A percentile compares a stretch with the other conserved stretches of the same genome.
Conservation (phyloP, 2,797 vertebrate genomes). For the Enteromius trimaculatus region DNA sequence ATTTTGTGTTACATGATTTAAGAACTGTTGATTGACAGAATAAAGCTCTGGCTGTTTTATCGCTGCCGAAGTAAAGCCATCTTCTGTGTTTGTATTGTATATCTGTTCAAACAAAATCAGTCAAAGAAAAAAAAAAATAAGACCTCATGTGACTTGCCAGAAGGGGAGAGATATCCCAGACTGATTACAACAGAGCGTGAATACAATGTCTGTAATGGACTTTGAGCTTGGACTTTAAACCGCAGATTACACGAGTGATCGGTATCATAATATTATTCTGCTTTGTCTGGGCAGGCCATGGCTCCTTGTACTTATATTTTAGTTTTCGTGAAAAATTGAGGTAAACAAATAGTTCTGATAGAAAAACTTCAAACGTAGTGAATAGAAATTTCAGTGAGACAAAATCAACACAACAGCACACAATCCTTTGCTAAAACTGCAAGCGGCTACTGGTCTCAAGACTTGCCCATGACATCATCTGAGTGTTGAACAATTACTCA, state of each 20-base stretch:
- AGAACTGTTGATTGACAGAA: constrained; percentile 25
- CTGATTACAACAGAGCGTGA: constrained; percentile 14
- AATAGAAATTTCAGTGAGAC: neutral
- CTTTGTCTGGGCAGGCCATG: neutral
- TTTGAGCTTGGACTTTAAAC: constrained; percentile 38
- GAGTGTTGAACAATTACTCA: constrained; percentile 30
- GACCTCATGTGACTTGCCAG: constrained; percentile 18
- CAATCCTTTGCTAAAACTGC: neutral
- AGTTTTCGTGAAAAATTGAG: neutral
- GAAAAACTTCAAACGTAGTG: neutral
- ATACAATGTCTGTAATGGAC: constrained; percentile 37
- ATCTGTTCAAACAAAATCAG: constrained; percentile 14
- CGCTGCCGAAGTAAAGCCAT: neutral
- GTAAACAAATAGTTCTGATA: neutral
- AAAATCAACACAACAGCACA: neutral
- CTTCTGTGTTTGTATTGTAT: constrained; percentile 2
- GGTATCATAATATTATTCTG: constrained; percentile 17
- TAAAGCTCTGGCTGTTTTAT: constrained; percentile 5
- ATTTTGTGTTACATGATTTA: neutral
- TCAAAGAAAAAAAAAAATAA: neutral
- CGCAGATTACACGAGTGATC: constrained; percentile 24
- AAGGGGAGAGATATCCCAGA: constrained; percentile 26
- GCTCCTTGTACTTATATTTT: neutral
- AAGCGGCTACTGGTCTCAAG: neutral
- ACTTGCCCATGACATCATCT: constrained; percentile 18